Evolutionary conservation across 2,888 invertebrate genomes (phyloP), one percentile per base, ranked within the genome.

Genomic region (Eristalis intricaria): DNA sequence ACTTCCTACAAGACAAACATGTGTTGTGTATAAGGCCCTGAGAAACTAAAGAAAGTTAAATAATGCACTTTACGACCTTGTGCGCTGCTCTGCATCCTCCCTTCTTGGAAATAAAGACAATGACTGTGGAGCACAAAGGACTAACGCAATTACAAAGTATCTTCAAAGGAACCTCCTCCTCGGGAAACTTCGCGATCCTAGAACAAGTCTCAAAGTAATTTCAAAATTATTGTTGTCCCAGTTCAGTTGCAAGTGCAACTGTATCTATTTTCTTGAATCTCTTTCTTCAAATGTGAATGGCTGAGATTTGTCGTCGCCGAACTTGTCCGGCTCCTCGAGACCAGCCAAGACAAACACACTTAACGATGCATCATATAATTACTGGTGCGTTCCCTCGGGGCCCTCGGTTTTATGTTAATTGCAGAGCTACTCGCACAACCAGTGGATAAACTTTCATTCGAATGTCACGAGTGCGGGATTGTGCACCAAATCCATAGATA

Each of bases 391-490:
- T n/a, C 70, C 29, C 63, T n/a, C 69, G 19, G 35, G 56, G 32
- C 11, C 56, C 15, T 40, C 63, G 35, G 40, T 35, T 11, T 23
- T 58, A 60, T 32, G 40, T 71, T 78, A 71, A 77, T 69, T 77
- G 63, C 63, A 69, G 8, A 68, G 23, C 61, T 61, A 77, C 65
- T 78, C 64, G 65, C 70, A 58, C 40, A 58, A 63, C 29, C 78
- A 71, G 26, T 26, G 64, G 70, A 71, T 64, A 65, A 70, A 78
- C 32, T 35, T 71, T 63, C 70, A 65, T 56, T 19, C 22, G 50
- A 77, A 61, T 77, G 38, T 29, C 35, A 43, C 56, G 58, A 35
- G 29, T 63, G 63, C 19, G 56, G n/a, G 19, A 43, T 65, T 65
- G n/a, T 60, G 50, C 50, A 32, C 22, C 29, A 65, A 64, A 58